Evolutionary conservation across 2,888 invertebrate genomes (phyloP).

Genomic region (Perizoma flavofasciatum): DNA sequence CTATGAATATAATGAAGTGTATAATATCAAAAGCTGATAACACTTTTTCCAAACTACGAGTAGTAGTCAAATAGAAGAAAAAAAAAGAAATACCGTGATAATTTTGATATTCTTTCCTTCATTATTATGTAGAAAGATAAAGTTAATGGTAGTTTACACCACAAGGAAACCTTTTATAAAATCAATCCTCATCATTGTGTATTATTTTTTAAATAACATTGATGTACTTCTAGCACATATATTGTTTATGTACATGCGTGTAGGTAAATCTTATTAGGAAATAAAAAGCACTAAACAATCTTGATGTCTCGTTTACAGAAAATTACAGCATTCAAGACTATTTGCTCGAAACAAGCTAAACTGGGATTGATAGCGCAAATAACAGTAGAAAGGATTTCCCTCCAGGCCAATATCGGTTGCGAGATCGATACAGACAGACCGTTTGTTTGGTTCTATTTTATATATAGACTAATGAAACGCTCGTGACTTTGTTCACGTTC

Average conservation of each 20-base stretch:
- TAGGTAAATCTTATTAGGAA: too few relatives aligned
- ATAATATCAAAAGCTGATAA: conserved; percentile 8
- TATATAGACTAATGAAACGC: background rate
- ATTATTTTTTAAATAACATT: background rate
- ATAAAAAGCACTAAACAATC: conserved; percentile 2
- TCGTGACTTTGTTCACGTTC: too few relatives aligned
- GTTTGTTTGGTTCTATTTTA: background rate
- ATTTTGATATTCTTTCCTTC: too few relatives aligned
- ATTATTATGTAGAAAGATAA: too few relatives aligned
- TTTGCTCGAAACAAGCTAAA: conserved; percentile 40
- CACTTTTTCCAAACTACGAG: too few relatives aligned
- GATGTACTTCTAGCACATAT: background rate
- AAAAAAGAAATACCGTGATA: too few relatives aligned
- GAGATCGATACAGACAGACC: conserved; percentile 10
- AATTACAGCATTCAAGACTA: conserved; percentile 39
- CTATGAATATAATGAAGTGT: conserved; percentile 3
- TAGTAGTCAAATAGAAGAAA: too few relatives aligned
- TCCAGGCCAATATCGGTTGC: conserved; percentile 27
- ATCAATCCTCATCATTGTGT: too few relatives aligned
- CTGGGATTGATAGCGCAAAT: conserved; percentile 41
- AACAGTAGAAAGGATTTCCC: conserved; percentile 36
- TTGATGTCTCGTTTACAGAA: conserved; percentile 38
- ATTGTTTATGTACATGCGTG: background rate
- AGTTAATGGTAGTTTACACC: too few relatives aligned
- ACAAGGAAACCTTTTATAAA: too few relatives aligned